Evolutionary conservation across 2,797 vertebrate genomes (phyloP).

Genomic region (Thaleichthys pacificus): DNA sequence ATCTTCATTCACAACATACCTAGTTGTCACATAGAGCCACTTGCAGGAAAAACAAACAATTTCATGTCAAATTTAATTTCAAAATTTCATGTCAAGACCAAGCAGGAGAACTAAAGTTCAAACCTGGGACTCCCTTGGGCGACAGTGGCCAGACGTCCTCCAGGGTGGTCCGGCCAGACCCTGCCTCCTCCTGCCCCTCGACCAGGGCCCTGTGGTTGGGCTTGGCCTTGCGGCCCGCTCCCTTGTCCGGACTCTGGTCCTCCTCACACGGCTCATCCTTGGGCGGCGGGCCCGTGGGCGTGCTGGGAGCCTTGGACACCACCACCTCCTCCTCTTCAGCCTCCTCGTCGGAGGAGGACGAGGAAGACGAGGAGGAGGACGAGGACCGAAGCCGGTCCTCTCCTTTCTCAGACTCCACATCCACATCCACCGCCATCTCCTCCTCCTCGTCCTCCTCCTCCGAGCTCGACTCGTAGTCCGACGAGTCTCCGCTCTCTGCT

Average conservation of each 20-base stretch:
- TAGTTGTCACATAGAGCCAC: too few species aligned
- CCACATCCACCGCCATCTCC: slow-evolving; percentile 56
- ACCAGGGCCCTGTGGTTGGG: slow-evolving; percentile 54
- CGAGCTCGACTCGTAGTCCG: slow-evolving; percentile 87
- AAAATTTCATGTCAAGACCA: background rate
- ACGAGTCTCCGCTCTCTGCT: slow-evolving; percentile 82
- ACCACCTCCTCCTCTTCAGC: slow-evolving; percentile 15
- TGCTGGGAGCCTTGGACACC: slow-evolving; percentile 57
- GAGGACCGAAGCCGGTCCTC: slow-evolving; percentile 46
- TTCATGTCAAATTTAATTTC: too few species aligned
- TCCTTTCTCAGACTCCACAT: slow-evolving; percentile 44
- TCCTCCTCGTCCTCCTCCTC: slow-evolving; percentile 82
- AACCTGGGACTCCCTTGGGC: slow-evolving; percentile 75
- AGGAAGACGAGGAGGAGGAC: slow-evolving; percentile 64
- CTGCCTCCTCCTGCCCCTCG: slow-evolving; percentile 41
- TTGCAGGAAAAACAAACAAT: too few species aligned
- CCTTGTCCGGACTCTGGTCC: slow-evolving; percentile 16
- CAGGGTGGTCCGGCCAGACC: slow-evolving; percentile 23
- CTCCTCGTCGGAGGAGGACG: slow-evolving; percentile 68
- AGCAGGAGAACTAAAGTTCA: slow-evolving; percentile 12
- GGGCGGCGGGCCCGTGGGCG: slow-evolving; percentile 24
- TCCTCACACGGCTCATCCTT: slow-evolving; percentile 56
- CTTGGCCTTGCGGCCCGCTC: slow-evolving; percentile 39
- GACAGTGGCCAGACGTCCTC: slow-evolving; percentile 71
- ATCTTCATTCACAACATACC: background rate